Conservation (phyloP, 2,888 invertebrate species). For the Papilio protenor region DNA sequence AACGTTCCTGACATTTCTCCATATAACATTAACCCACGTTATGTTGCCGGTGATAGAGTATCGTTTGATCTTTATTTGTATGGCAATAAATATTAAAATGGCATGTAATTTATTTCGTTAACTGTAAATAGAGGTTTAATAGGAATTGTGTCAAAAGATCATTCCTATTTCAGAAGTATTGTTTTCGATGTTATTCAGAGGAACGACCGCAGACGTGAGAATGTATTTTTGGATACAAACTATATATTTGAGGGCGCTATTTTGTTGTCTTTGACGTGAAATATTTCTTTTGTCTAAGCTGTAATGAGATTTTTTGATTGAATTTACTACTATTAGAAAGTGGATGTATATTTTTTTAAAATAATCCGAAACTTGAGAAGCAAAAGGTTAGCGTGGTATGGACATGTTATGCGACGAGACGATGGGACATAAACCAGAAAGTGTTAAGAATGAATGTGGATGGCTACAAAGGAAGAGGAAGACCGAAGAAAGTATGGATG, state of each 20-base stretch:
- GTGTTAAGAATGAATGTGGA: no score
- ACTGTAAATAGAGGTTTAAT: slow-evolving; percentile 30
- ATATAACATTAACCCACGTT: slow-evolving; percentile 42
- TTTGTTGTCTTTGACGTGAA: slow-evolving; percentile 24
- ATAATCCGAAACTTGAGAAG: no score
- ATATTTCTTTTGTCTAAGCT: slow-evolving; percentile 24
- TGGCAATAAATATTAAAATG: slow-evolving; percentile 44
- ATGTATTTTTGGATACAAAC: slow-evolving; percentile 49
- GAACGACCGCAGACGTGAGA: slow-evolving; percentile 58
- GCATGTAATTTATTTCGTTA: not conserved
- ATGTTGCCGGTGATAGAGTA: slow-evolving; percentile 19
- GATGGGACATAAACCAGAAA: no score
- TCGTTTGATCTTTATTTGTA: slow-evolving; percentile 21
- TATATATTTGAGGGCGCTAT: slow-evolving; percentile 35
- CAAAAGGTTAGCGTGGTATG: no score
- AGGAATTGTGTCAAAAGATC: slow-evolving; percentile 63
- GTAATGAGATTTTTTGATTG: not conserved
- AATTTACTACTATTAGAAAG: slow-evolving; percentile 2
- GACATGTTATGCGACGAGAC: no score
- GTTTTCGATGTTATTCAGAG: slow-evolving; percentile 61
- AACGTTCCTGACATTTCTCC: slow-evolving; percentile 52
- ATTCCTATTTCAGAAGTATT: slow-evolving; percentile 53
- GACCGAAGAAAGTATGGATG: no score
- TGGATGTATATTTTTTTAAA: not conserved
- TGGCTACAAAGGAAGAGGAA: no score